These are phyloP conservation scores for Melanostoma mellinum DNA, from an alignment of 2,888 invertebrate species.

Conservation along the genomic window DNA sequence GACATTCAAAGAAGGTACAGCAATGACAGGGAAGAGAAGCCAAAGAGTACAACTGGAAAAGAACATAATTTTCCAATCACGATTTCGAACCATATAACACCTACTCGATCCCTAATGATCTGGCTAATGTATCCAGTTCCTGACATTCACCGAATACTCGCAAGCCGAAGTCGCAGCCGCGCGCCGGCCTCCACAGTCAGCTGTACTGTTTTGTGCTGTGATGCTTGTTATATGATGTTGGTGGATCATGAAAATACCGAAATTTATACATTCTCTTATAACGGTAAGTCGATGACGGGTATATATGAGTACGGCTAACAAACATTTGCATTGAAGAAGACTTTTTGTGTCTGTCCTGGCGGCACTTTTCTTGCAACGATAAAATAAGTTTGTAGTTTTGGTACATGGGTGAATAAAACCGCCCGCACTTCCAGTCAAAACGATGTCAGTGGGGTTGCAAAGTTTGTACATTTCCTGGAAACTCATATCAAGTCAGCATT, in stretches of 20 bases:
- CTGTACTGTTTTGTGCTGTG: background rate
- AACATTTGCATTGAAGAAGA: conserved; percentile 42
- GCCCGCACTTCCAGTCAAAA: conserved; percentile 21
- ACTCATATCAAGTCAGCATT: no score
- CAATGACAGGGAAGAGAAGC: conserved; percentile 43
- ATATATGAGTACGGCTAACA: conserved; percentile 20
- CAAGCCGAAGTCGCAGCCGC: no score
- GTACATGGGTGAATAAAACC: background rate
- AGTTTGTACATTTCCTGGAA: background rate
- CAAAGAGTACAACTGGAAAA: conserved; percentile 22
- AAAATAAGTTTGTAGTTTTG: background rate
- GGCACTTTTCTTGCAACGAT: background rate
- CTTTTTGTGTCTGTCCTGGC: background rate
- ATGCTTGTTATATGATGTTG: background rate
- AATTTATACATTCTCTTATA: conserved; percentile 65
- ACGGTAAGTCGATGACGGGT: conserved; percentile 40
- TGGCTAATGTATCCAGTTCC: conserved; percentile 65
- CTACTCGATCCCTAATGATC: conserved; percentile 69
- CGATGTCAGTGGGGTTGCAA: conserved; percentile 3
- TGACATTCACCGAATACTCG: conserved; percentile 58
- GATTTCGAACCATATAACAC: conserved; percentile 72
- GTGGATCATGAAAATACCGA: conserved; percentile 31
- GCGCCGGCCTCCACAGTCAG: background rate
- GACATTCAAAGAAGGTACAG: conserved; percentile 24
- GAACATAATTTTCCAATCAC: conserved; percentile 69